These are phyloP conservation scores for Brevipalpus yothersi DNA, from an alignment of 1,140 invertebrate genomes.

Conservation along the genomic window DNA sequence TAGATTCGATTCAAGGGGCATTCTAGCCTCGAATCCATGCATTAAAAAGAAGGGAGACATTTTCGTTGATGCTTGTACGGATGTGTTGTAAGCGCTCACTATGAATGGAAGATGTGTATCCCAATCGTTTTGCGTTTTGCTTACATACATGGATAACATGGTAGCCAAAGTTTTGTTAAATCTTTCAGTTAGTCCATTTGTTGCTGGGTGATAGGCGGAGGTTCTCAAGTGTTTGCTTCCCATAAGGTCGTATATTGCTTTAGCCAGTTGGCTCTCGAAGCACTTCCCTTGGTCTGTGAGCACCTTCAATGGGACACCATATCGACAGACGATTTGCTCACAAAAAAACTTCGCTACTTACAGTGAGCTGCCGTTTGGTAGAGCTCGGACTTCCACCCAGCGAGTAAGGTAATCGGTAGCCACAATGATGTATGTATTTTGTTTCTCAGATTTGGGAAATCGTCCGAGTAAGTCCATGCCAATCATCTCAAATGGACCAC, in stretches of 20 bases:
- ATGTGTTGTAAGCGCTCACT: slow-evolving; percentile 6
- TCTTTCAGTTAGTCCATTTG: slow-evolving; percentile 12
- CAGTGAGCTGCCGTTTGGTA: background rate
- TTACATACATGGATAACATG: slow-evolving; percentile 15
- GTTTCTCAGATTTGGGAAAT: slow-evolving; percentile 8
- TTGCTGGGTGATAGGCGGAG: slow-evolving; percentile 11
- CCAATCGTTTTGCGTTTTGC: slow-evolving; percentile 14
- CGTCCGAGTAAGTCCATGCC: slow-evolving; percentile 6
- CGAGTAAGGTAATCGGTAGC: slow-evolving; percentile 15
- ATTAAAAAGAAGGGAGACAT: slow-evolving; percentile 13
- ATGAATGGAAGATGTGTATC: slow-evolving; percentile 14
- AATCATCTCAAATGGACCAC: slow-evolving; percentile 9
- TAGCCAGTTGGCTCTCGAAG: slow-evolving; percentile 1
- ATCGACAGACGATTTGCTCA: slow-evolving; percentile 17
- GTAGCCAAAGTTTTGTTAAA: slow-evolving; percentile 12
- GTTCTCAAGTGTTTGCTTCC: slow-evolving; percentile 9
- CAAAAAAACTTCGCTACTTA: slow-evolving; percentile 12
- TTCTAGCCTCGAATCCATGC: slow-evolving; percentile 13
- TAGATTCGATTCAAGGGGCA: background rate
- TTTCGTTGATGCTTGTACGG: slow-evolving; percentile 10
- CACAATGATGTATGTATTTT: slow-evolving; percentile 14
- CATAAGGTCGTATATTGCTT: background rate
- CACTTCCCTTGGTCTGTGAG: slow-evolving; percentile 10
- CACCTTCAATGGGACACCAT: slow-evolving; percentile 16
- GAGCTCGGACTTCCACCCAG: slow-evolving; percentile 11